Base-by-base conservation (phyloP, 37 sponge, comb jelly and placozoan species). In the Aplysina aerophoba region DNA sequence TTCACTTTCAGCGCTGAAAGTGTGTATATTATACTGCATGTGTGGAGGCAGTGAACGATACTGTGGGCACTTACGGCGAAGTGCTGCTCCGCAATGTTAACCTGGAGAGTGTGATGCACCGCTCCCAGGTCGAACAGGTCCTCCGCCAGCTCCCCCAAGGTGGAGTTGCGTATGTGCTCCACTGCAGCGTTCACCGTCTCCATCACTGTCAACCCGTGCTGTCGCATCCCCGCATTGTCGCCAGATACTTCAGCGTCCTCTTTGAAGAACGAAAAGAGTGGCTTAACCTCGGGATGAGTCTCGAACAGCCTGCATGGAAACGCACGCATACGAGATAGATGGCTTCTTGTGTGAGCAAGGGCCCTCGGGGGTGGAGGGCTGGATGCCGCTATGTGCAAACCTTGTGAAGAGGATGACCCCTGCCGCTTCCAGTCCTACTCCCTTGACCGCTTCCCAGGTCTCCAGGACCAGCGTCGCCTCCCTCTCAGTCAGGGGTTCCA, bases 131-230 rank as follows among this genome's bases (percentile, higher is more conserved):
- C 82, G 0, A 92, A 38, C 12, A 92, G 83, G 6, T 36, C 86
- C 15, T 85, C 88, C 37, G 61, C 17, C 30, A 92, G 82, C 12
- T 77, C 79, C 31, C 77, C 79, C 19, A 73, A 63, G 15, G 81
- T 55, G 17, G 35, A 69, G 19, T 66, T 69, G 0, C n/a, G 4
- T 16, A 88, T 15, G 30, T 81, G 39, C 2, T 54, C 64, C 55
- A 92, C 54, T 56, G 90, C 90, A 20, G 3, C 39, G 44, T 84
- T 85, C 16, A 92, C 44, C 21, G 90, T 89, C 39, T 86, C 67
- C 93, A 92, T 92, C 13, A 92, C 93, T 21, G 54, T 73, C 13
- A 84, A 15, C 19, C 74, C 83, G 81, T 92, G 93, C 60, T 87
- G 72, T 39, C 34, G 73, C 55, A 92, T 61, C 24, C 54, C 36